Evolutionary conservation across 64 coral and sea anemone genomes (phyloP).

Genomic region (Montipora sp.): DNA sequence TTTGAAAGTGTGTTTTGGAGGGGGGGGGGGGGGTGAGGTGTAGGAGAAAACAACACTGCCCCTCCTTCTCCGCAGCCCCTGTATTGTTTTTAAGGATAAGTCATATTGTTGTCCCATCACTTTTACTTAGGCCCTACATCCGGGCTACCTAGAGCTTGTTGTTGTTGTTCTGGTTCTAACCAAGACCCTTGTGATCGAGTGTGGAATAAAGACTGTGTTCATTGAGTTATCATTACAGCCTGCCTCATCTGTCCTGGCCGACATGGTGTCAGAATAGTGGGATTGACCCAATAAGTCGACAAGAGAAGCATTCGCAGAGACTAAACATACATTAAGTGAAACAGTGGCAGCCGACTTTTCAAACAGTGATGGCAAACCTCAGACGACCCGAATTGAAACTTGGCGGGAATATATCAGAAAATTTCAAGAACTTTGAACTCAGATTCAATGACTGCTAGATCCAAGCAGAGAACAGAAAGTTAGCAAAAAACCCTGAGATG

Average conservation of each 20-base stretch:
- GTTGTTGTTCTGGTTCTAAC: background rate
- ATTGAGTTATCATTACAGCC: background rate
- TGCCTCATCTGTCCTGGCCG: background rate
- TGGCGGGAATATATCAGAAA: constrained; percentile 45
- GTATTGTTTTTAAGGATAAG: no score
- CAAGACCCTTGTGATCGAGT: background rate
- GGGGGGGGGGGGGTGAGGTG: no score
- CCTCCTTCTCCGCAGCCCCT: no score
- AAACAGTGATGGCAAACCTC: constrained; percentile 22
- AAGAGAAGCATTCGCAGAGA: background rate
- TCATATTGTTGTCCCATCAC: background rate
- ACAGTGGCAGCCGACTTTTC: background rate
- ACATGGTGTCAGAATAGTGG: background rate
- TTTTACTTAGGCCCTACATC: background rate
- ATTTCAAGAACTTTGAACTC: constrained; percentile 71
- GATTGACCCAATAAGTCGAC: background rate
- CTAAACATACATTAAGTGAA: background rate
- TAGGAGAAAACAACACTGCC: no score
- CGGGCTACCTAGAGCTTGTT: background rate
- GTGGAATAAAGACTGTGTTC: background rate
- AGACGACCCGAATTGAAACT: constrained; percentile 67
- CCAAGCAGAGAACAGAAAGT: constrained; percentile 51
- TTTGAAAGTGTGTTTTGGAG: no score
- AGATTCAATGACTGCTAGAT: constrained; percentile 69
- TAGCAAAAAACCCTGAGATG: constrained; percentile 7